Conservation (phyloP, 1,140 invertebrate species). For the Cotesia glomerata region DNA sequence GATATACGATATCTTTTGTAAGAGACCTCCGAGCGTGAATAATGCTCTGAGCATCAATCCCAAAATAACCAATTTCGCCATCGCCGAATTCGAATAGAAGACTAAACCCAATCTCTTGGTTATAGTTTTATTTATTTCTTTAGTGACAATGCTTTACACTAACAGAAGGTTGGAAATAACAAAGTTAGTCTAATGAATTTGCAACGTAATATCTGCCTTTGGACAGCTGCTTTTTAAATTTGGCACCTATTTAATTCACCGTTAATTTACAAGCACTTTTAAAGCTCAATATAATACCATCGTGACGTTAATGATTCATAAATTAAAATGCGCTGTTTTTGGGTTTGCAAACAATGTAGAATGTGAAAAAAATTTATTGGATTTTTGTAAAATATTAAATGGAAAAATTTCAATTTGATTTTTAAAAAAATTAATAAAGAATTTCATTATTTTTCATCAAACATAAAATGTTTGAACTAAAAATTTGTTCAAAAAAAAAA, state of each 20-base stretch:
- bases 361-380: too few relatives aligned
- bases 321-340: constrained; percentile 47
- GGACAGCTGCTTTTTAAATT: constrained; percentile 36
- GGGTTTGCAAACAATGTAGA: constrained; percentile 2
- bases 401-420: too few relatives aligned
- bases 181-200: not conserved
- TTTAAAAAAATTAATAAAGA: too few relatives aligned
- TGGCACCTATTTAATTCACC: constrained; percentile 44
- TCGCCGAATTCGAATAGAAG: not conserved
- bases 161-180: not conserved
- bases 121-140: too few relatives aligned
- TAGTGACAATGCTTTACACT: too few relatives aligned
- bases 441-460: too few relatives aligned
- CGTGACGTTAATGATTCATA: constrained; percentile 50
- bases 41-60: not conserved
- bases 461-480: too few relatives aligned
- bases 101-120: too few relatives aligned
- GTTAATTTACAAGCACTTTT: constrained; percentile 38
- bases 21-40: not conserved
- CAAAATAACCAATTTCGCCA: constrained; percentile 1
- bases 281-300: not conserved
- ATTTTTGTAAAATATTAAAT: too few relatives aligned
- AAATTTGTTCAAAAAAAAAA: too few relatives aligned
- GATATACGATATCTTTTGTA: constrained; percentile 9
- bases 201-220: not conserved